These are phyloP conservation scores for Ditula angustiorana DNA, from an alignment of 2,888 invertebrate genomes.

Conservation along the genomic window DNA sequence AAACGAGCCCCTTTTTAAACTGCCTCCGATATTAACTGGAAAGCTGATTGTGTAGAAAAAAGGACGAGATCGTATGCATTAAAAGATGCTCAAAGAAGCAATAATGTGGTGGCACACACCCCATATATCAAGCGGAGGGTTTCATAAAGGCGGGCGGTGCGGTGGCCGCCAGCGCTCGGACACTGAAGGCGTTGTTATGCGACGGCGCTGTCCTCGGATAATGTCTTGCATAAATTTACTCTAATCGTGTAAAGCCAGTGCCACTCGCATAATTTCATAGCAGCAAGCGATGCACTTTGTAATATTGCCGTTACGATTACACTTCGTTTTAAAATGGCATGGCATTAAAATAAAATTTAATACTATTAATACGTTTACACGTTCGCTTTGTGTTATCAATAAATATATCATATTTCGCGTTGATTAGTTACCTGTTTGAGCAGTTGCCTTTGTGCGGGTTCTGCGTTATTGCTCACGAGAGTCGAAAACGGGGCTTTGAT, in stretches of 20 bases:
- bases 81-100: conserved; percentile 67
- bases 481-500: conserved; percentile 60
- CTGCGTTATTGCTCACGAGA: conserved; percentile 64
- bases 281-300: conserved; percentile 66
- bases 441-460: conserved; percentile 60
- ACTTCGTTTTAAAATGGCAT: conserved; percentile 39
- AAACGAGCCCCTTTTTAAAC: conserved; percentile 36
- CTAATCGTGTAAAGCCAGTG: conserved; percentile 78
- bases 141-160: conserved; percentile 74
- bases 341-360: conserved; percentile 3
- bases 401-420: conserved; percentile 64
- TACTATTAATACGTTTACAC: neutral
- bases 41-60: conserved; percentile 23
- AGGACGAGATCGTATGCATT: conserved; percentile 47
- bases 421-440: conserved; percentile 72
- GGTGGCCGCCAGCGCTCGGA: conserved; percentile 65
- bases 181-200: conserved; percentile 83
- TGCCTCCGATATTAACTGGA: conserved; percentile 21
- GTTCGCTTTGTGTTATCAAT: conserved; percentile 41
- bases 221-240: conserved; percentile 83
- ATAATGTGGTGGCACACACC: conserved; percentile 74
- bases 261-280: conserved; percentile 76
- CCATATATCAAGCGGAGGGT: conserved; percentile 77
- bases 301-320: conserved; percentile 28
- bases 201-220: conserved; percentile 78